These are phyloP conservation scores for Ceyx cyanopectus DNA, from an alignment of 2,113 vertebrate species.

Conservation along the genomic window DNA sequence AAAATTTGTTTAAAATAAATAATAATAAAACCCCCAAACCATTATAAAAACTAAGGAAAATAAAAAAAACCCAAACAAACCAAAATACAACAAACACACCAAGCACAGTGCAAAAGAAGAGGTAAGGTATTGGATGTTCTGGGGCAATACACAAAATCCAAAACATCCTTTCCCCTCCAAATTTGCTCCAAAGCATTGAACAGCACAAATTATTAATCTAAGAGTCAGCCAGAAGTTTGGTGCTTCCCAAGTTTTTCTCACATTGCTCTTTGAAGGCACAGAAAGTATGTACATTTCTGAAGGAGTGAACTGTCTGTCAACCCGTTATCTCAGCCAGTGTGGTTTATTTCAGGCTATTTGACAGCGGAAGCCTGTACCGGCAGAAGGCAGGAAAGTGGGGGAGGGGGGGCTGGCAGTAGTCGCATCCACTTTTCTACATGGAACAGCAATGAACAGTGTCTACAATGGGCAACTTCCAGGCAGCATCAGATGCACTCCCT, in stretches of 20 bases:
- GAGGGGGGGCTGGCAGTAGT: background rate
- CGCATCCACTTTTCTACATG: accelerated
- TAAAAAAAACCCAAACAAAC: background rate
- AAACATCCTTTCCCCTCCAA: background rate
- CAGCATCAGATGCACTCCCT: background rate
- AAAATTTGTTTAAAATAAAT: background rate
- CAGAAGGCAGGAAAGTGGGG: background rate
- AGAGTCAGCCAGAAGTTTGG: background rate
- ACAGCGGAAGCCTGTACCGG: background rate
- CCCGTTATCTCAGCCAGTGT: background rate
- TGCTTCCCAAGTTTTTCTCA: background rate
- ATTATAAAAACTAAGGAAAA: background rate
- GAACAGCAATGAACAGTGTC: background rate
- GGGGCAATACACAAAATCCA: background rate
- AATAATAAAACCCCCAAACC: background rate
- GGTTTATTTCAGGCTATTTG: background rate
- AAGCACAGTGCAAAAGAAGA: background rate
- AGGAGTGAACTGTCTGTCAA: background rate
- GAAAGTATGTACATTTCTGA: background rate
- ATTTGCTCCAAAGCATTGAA: background rate
- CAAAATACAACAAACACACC: background rate
- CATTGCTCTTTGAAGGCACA: background rate
- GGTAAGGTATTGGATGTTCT: background rate
- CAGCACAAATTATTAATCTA: accelerated
- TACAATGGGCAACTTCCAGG: background rate